Conservation (phyloP, 23 tunicate species). For the Aplidium turbinatum region DNA sequence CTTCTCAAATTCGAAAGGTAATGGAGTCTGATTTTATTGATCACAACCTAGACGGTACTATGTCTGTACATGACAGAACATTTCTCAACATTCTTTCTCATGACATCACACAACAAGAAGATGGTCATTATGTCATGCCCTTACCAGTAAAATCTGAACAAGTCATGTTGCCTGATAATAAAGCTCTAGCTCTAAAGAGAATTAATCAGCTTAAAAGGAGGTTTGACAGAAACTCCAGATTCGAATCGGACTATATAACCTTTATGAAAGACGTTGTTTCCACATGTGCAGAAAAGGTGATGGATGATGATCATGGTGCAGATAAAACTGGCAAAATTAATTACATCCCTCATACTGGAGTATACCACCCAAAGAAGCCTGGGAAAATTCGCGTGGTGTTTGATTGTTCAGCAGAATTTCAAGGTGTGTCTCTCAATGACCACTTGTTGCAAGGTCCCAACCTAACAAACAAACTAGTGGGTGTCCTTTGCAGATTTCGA, state of each 20-base stretch:
- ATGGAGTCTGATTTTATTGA: constrained; percentile 11
- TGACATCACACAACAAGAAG: background rate
- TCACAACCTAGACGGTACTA: background rate
- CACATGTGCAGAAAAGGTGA: background rate
- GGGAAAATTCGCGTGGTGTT: too few relatives aligned
- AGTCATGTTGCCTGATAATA: background rate
- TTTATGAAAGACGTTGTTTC: constrained; percentile 26
- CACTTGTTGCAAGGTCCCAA: constrained; percentile 5
- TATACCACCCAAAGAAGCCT: constrained; percentile 3
- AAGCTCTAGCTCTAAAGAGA: constrained; percentile 4
- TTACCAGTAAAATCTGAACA: background rate
- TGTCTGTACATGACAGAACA: constrained; percentile 8
- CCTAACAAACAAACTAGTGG: constrained; percentile 1
- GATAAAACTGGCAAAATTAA: background rate
- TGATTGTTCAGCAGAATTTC: too few relatives aligned
- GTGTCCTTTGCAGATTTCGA: constrained; percentile 9
- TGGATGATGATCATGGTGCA: background rate
- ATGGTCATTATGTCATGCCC: background rate
- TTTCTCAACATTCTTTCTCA: background rate
- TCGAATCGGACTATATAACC: background rate
- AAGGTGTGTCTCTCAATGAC: background rate
- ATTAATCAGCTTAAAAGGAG: constrained; percentile 6
- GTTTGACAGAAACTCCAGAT: background rate
- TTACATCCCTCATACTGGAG: constrained; percentile 26
- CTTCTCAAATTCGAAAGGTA: background rate